Evolutionary conservation across 2,888 invertebrate species (phyloP).

Genomic region (Cosmopolites sordidus): DNA sequence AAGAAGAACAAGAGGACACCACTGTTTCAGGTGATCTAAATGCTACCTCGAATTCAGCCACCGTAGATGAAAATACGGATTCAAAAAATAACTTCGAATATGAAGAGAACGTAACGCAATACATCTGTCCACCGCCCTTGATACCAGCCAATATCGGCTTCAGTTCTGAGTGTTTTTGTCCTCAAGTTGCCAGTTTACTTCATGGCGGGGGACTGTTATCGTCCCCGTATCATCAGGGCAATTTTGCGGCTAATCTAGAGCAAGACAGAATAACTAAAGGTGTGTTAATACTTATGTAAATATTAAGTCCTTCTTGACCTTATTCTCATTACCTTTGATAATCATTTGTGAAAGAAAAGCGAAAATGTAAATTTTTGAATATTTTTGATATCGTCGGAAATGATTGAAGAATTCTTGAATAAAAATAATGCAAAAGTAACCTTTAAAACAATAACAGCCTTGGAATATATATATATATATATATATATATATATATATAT

Average conservation of each 20-base stretch:
- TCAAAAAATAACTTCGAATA: conserved; percentile 16
- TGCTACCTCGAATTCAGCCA: conserved; percentile 9
- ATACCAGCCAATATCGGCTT: conserved; percentile 29
- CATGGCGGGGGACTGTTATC: conserved; percentile 16
- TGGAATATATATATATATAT: no score
- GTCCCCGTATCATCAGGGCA: not conserved
- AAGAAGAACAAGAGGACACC: not conserved
- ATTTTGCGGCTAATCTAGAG: not conserved
- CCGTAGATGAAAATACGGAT: conserved; percentile 13
- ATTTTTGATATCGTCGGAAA: no score
- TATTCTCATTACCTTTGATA: no score
- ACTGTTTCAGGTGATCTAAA: conserved; percentile 11
- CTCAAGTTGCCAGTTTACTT: conserved; percentile 30
- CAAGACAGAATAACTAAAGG: not conserved
- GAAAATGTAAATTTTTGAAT: no score
- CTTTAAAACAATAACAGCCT: no score
- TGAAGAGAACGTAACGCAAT: conserved; percentile 13
- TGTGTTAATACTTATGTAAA: no score
- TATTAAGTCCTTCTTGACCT: no score
- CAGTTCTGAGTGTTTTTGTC: conserved; percentile 34
- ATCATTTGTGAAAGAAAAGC: no score
- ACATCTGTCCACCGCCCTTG: conserved; percentile 32
- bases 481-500: no score
- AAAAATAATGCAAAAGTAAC: no score
- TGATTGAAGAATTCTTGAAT: no score